A percentile compares a stretch with the other conserved stretches of the same genome.
phyloP scores from a whole-genome alignment of 2,888 invertebrate species.

The Dryomyza anilis region DNA sequence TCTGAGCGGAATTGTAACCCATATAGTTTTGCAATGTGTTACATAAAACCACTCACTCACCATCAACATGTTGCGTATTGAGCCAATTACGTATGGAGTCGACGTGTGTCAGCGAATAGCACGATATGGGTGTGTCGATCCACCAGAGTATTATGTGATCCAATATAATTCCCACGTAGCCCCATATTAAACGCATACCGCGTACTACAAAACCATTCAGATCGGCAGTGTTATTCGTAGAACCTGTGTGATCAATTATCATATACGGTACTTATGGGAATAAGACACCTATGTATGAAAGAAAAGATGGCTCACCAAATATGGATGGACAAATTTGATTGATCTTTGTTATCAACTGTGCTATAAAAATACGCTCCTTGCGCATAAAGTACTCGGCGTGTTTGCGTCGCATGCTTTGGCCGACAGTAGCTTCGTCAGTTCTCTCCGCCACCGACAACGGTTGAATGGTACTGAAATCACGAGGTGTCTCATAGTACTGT shows the following conservation, averaged over 20 bases:
- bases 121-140: conserved; percentile 75
- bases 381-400: conserved; percentile 49
- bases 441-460: background rate
- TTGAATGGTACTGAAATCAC: conserved; percentile 37
- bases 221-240: conserved; percentile 38
- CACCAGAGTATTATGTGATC: conserved; percentile 87
- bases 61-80: conserved; percentile 47
- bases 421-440: background rate
- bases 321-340: conserved; percentile 51
- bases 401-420: conserved; percentile 44
- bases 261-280: background rate
- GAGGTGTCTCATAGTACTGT: conserved; percentile 43
- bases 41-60: conserved; percentile 38
- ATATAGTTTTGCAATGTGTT: too few relatives aligned
- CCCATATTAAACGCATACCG: conserved; percentile 68
- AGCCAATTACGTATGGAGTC: conserved; percentile 55
- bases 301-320: conserved; percentile 47
- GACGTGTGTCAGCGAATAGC: conserved; percentile 57
- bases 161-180: conserved; percentile 77
- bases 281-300: background rate
- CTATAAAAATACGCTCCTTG: conserved; percentile 48
- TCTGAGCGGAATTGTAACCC: conserved; percentile 59
- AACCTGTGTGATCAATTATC: conserved; percentile 22
- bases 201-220: conserved; percentile 51
- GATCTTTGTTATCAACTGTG: conserved; percentile 50